Percentiles rank a stretch among this genome's conserved stretches.
Evolutionary conservation across 1,140 invertebrate genomes (phyloP).

Genomic region (Drosophila simulans): DNA sequence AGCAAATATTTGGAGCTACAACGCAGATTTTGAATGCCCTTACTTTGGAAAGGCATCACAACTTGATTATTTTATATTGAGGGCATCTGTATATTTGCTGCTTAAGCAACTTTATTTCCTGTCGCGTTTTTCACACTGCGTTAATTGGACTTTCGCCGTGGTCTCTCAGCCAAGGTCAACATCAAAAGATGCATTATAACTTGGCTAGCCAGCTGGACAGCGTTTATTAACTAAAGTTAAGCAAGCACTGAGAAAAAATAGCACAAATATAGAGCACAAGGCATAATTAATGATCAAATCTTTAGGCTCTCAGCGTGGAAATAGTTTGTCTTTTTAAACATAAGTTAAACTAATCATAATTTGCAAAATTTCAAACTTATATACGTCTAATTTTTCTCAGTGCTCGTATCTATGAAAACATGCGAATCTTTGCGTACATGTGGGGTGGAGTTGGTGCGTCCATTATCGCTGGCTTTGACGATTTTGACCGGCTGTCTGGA

Average conservation of each 20-base stretch:
- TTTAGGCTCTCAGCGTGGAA: neutral
- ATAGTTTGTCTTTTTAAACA: neutral
- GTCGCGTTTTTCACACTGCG: constrained; percentile 34
- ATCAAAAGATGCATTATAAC: constrained; percentile 18
- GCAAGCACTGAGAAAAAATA: constrained; percentile 9
- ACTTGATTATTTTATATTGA: neutral
- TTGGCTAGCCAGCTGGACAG: constrained; percentile 29
- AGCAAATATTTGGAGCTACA: constrained; percentile 2
- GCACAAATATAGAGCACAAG: too few species aligned
- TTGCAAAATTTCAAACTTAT: neutral
- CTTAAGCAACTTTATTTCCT: neutral
- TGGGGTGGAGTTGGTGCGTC: constrained; percentile 33
- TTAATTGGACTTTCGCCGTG: constrained; percentile 45
- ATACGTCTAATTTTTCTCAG: neutral
- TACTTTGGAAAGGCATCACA: neutral
- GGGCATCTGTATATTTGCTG: constrained; percentile 10
- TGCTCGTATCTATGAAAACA: constrained; percentile 8
- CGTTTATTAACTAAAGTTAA: constrained; percentile 18
- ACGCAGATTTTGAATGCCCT: constrained; percentile 2
- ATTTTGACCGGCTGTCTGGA: constrained; percentile 81
- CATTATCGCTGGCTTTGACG: constrained; percentile 65
- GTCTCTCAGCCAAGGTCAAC: constrained; percentile 56
- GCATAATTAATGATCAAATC: too few species aligned
- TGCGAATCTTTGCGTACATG: constrained; percentile 47
- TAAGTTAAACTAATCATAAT: too few species aligned